Evolutionary conservation across 2,888 invertebrate genomes (phyloP).

Genomic region (Caenorhabditis uteleia): DNA sequence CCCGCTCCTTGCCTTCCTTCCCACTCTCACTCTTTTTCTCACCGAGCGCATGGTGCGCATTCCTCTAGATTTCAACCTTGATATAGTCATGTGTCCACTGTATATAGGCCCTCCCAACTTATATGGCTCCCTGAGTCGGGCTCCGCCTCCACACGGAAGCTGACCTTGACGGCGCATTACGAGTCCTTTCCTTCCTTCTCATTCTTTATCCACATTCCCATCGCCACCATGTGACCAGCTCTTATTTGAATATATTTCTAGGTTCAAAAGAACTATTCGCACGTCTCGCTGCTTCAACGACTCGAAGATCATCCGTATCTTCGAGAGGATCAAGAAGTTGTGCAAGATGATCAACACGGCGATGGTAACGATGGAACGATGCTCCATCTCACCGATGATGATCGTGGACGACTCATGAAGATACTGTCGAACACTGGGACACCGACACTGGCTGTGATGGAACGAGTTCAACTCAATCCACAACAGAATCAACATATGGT

Average conservation of each 20-base stretch:
- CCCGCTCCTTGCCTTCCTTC: neutral
- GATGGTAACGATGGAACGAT: slow-evolving; percentile 6
- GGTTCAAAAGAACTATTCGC: slow-evolving; percentile 34
- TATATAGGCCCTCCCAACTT: too few species aligned
- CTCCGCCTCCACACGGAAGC: slow-evolving; percentile 24
- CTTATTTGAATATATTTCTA: slow-evolving; percentile 3
- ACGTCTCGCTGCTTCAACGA: slow-evolving; percentile 26
- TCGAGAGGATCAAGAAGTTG: slow-evolving; percentile 26
- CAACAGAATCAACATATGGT: slow-evolving; percentile 16
- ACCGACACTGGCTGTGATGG: slow-evolving; percentile 2
- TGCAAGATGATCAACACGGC: slow-evolving; percentile 4
- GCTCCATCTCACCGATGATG: slow-evolving; percentile 24
- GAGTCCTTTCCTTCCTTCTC: neutral
- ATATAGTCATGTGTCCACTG: too few species aligned
- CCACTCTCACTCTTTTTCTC: neutral
- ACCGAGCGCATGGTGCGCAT: too few species aligned
- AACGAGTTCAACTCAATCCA: slow-evolving; percentile 1
- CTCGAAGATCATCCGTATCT: slow-evolving; percentile 41
- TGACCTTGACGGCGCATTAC: slow-evolving; percentile 9
- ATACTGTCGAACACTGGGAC: slow-evolving; percentile 13
- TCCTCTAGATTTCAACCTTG: too few species aligned
- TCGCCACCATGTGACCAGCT: neutral
- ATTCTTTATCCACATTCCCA: neutral
- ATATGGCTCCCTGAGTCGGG: too few species aligned
- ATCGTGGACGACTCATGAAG: slow-evolving; percentile 27